Base-by-base conservation (phyloP, 2,888 invertebrate species). In the Mythimna albipuncta region DNA sequence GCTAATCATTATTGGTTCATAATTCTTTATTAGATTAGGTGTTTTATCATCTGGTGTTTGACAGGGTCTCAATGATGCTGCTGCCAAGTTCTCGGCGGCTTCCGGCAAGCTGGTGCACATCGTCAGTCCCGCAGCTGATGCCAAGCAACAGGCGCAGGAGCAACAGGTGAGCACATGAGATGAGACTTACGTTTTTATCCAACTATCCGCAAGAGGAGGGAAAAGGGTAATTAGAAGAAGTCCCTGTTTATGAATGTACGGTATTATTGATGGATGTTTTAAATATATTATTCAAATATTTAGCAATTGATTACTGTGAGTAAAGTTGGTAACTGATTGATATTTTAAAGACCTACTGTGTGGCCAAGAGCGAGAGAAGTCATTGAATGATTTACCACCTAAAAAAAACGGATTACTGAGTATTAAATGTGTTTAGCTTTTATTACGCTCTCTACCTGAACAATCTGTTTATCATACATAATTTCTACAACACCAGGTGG, bases 101-200 rank as follows among this genome's bases (percentile, higher is more conserved):
- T 89, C 93, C 0, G 88, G 89, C 32, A 90, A 89, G 63, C 73
- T 93, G 55, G 84, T 87, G 16, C 91, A 87, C 74, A 79, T 88
- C 32, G 81, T 89, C 72, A 88, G 86, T 65, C 88, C 88, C 2
- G 74, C 72, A 6, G 83, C 82, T 13, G 58, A 58, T 10, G 58
- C n/a, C 10, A 35, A 35, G 58, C 71, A 81, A 19, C 80, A 78
- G 1, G 71, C 75, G 0, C 85, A 79, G 16, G 88, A 88, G 54
- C 72, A 88, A 6, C 76, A 88, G 89, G 91, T 91, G 68, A 72
- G 62, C 0, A 2, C 26, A 11, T n/a, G 32, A 3, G 21, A 54
- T 55, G 13, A 38, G 1, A n/a, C 1, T 55, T 2, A 26, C 2
- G 10, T n/a, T 11, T 54, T 11, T n/a, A 54, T 4, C 11, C 3